Conservation (phyloP, 2,797 vertebrate species). For the Eupleurogrammus muticus region DNA sequence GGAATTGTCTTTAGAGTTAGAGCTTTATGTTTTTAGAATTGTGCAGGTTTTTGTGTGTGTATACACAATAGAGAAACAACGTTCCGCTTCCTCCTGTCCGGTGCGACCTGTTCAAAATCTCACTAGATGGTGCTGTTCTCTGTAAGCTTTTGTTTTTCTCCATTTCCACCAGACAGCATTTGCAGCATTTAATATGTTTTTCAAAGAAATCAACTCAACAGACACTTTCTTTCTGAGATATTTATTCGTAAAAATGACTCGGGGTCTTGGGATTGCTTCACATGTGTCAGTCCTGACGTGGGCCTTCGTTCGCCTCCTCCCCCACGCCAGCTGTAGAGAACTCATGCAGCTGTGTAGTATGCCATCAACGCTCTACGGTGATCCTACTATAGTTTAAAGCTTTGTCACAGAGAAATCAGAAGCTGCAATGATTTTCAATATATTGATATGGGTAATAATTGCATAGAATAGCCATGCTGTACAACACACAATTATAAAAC, state of each 20-base stretch:
- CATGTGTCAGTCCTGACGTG: conserved; percentile 67
- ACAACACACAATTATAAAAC: conserved; percentile 89
- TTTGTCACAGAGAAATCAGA: conserved; percentile 85
- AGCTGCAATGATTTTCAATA: conserved; percentile 77
- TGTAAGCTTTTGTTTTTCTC: neutral
- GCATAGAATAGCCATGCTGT: conserved; percentile 99
- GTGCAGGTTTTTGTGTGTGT: too few relatives aligned
- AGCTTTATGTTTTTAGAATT: too few relatives aligned
- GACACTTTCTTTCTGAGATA: conserved; percentile 72
- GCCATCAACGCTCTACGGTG: conserved; percentile 80
- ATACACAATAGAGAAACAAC: neutral
- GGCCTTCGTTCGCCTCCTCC: conserved; percentile 79
- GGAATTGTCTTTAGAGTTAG: too few relatives aligned
- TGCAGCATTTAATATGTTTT: neutral
- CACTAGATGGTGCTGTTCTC: conserved; percentile 70
- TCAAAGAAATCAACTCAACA: conserved; percentile 25
- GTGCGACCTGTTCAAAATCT: neutral
- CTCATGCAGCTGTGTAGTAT: conserved; percentile 88
- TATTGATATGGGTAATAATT: conserved; percentile 87
- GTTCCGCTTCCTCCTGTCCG: neutral
- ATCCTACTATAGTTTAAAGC: conserved; percentile 89
- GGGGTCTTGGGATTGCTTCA: conserved; percentile 87
- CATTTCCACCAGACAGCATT: neutral
- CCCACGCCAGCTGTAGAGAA: conserved; percentile 86
- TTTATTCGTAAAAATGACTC: conserved; percentile 98